Conservation (phyloP, 2,797 vertebrate species). For the Falco columbarius region DNA sequence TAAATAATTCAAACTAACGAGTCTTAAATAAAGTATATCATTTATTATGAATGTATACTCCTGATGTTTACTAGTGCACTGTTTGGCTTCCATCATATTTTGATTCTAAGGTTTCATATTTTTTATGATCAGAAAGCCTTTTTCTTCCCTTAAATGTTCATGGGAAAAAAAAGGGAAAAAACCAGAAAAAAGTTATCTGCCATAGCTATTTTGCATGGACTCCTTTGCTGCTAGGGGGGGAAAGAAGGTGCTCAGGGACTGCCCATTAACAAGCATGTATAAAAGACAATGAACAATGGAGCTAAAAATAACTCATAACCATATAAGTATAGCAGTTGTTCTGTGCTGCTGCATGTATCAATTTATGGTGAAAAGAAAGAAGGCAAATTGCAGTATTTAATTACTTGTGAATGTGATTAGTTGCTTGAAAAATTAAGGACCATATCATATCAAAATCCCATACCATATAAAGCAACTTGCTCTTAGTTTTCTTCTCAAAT, state of each 20-base stretch:
- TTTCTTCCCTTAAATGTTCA: neutral
- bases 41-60: neutral
- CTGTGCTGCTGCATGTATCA: conserved; percentile 17
- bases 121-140: neutral
- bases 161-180: neutral
- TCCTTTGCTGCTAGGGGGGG: neutral
- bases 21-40: neutral
- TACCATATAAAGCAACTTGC: neutral
- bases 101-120: neutral
- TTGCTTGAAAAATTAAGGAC: conserved; percentile 1
- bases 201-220: neutral
- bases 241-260: conserved; percentile 3
- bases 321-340: neutral
- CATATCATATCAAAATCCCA: conserved; percentile 22
- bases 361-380: conserved; percentile 16
- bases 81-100: neutral
- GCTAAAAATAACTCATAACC: neutral
- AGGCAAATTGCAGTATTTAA: conserved; percentile 19
- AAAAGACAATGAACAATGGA: conserved; percentile 22
- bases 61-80: neutral
- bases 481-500: conserved; percentile 34
- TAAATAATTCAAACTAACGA: neutral
- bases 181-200: neutral
- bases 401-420: conserved; percentile 31
- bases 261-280: neutral